Evolutionary conservation across 2,888 invertebrate species (phyloP), one percentile per base, ranked within the genome.

Genomic region (Sclerodermus sp.): DNA sequence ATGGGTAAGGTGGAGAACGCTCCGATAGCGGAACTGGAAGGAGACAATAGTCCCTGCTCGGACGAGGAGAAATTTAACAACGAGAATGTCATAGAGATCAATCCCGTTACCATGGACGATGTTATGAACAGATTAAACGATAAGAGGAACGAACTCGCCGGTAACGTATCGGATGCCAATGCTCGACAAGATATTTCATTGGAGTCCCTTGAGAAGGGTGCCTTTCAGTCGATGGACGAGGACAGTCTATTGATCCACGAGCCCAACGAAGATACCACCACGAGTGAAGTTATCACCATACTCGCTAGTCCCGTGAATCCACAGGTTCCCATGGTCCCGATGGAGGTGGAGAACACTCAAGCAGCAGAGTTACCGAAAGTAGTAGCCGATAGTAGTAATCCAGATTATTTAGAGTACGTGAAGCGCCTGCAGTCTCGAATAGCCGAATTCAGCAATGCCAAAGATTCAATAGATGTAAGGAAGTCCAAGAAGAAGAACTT

Each of bases 381-480:
- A 45, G 41, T 51, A 2, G 66, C 67, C 2, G 75, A 77, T 41
- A 63, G 66, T 1, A 75, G 70, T 42, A 77, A 77, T 51, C 76
- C 77, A 0, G 80, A 81, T 46, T 81, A 80, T 59, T 60, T 85
- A 55, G 85, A 86, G 52, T 87, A 87, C 63, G 86, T 87, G 23
- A 84, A 86, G 49, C 80, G 86, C 40, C 70, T 88, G 31, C 86
- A 87, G 67, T 86, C 85, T 15, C 84, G 86, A 71, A 84, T 85
- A 46, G 83, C 86, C 1, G 87, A 88, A 63, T 89, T 89, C 61
- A 85, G 86, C 53, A 87, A 86, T 62, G 87, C 83, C 0, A 82
- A 85, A 54, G 87, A 88, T 73, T 87, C 87, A 0, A 84, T 87
- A 48, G 87, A 87, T 66, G 78, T 85, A 1, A 79, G 85, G 51